Evolutionary conservation across 2,113 vertebrate species (phyloP), one percentile per base, ranked within the genome.

Genomic region (Willisornis vidua): DNA sequence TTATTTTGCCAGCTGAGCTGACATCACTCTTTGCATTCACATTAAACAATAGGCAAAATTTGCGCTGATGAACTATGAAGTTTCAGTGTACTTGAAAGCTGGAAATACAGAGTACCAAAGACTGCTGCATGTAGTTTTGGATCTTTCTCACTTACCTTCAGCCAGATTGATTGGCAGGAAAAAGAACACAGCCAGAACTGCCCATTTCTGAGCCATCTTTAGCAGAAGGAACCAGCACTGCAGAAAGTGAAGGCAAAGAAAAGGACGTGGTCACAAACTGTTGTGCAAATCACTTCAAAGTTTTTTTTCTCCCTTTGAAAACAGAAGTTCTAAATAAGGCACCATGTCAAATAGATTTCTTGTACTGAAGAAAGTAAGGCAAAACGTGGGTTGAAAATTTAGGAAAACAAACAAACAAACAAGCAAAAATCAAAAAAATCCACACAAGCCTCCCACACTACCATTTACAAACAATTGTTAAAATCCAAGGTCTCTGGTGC

Each of bases 121-220:
- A 28, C 6, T 12, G 20, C 48, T 67, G 39, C 14, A 3, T 8
- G 10, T 29, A 70, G n/a, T 28, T 88, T 66, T 41, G n/a, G 10
- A 18, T 59, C 33, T 67, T 58, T 71, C 51, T 39, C n/a, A 45
- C 94, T 77, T 71, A 96, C 96, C 83, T 92, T 74, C 61, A 84
- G 3, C 8, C 26, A 87, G 63, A 52, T 1, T 25, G 28, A 83
- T 22, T 35, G 70, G 45, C 33, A 83, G 43, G 59, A 76, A 78
- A 68, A 91, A 29, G 13, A 61, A 17, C 9, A 31, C 39, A 76
- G 52, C 57, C 90, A 85, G 58, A 72, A 61, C 26, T 49, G 14
- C 26, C 82, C 54, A 3, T 12, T 49, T 61, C 61, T n/a, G 48
- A 82, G 35, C 62, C 96, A 96, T 93, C 29, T 41, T 81, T 19